These are phyloP conservation scores for Calephelis perditalis DNA, from an alignment of 2,888 invertebrate genomes.

Conservation along the genomic window DNA sequence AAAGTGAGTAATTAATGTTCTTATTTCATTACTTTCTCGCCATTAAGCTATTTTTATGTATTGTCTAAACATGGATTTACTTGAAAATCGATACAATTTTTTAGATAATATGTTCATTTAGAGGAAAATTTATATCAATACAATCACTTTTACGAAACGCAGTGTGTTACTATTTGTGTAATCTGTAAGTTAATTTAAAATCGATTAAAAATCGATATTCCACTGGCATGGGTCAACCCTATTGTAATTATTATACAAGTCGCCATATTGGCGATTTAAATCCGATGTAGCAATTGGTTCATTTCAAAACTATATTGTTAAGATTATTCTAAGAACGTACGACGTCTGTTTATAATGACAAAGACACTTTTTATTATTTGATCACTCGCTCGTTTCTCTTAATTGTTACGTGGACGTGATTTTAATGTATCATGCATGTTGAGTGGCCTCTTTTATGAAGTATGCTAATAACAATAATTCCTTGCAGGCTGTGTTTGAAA, in stretches of 20 bases:
- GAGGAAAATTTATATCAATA: too few relatives aligned
- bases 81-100: too few relatives aligned
- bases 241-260: slow-evolving; percentile 15
- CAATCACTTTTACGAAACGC: too few relatives aligned
- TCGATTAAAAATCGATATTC: too few relatives aligned
- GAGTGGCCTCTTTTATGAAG: slow-evolving; percentile 59
- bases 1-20: too few relatives aligned
- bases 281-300: slow-evolving; percentile 45
- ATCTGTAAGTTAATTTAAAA: too few relatives aligned
- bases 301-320: slow-evolving; percentile 48
- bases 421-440: slow-evolving; percentile 74
- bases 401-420: slow-evolving; percentile 73
- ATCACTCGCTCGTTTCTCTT: slow-evolving; percentile 68
- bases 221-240: too few relatives aligned
- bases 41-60: too few relatives aligned
- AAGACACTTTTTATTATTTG: slow-evolving; percentile 72
- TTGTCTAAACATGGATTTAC: too few relatives aligned
- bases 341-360: slow-evolving; percentile 62
- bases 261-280: slow-evolving; percentile 50
- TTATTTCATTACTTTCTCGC: too few relatives aligned
- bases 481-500: slow-evolving; percentile 34
- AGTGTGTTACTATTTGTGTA: too few relatives aligned
- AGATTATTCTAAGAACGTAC: slow-evolving; percentile 52
- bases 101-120: too few relatives aligned
- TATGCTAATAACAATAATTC: slow-evolving; percentile 62